Percentiles rank a stretch among this genome's conserved stretches.
Evolutionary conservation across 2,797 vertebrate genomes (phyloP).

Genomic region (Prionace glauca): DNA sequence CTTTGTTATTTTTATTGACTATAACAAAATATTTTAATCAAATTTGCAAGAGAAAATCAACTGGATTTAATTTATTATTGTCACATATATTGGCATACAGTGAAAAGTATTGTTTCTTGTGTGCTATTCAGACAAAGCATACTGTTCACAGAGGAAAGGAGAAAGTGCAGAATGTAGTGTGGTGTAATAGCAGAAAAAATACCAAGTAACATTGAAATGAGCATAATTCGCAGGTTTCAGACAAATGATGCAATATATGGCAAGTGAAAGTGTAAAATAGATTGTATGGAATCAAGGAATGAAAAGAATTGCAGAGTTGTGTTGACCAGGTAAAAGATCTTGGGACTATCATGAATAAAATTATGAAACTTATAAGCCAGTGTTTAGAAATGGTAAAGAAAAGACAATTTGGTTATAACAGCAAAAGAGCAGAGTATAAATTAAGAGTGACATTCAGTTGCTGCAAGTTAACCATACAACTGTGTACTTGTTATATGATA

Average conservation of each 20-base stretch:
- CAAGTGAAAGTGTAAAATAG: background rate
- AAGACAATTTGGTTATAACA: too few relatives aligned
- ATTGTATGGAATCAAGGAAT: background rate
- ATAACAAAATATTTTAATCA: background rate
- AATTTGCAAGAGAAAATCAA: background rate
- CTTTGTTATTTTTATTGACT: background rate
- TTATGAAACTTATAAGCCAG: too few relatives aligned
- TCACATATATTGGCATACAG: too few relatives aligned
- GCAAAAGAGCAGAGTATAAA: background rate
- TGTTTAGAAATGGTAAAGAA: too few relatives aligned
- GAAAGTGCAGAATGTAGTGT: too few relatives aligned
- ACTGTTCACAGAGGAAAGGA: too few relatives aligned
- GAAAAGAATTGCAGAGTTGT: background rate
- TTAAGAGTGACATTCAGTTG: background rate
- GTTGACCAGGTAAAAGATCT: too few relatives aligned
- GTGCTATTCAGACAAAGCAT: too few relatives aligned
- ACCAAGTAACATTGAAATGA: background rate
- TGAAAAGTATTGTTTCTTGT: too few relatives aligned
- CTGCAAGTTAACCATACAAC: background rate
- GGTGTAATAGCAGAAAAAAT: background rate
- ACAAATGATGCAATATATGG: background rate
- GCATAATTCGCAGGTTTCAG: background rate
- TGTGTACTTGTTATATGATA: background rate
- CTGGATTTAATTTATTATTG: background rate
- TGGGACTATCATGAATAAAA: too few relatives aligned